Evolutionary conservation across 2,113 vertebrate species (phyloP).

Genomic region (Tetraodon nigroviridis): DNA sequence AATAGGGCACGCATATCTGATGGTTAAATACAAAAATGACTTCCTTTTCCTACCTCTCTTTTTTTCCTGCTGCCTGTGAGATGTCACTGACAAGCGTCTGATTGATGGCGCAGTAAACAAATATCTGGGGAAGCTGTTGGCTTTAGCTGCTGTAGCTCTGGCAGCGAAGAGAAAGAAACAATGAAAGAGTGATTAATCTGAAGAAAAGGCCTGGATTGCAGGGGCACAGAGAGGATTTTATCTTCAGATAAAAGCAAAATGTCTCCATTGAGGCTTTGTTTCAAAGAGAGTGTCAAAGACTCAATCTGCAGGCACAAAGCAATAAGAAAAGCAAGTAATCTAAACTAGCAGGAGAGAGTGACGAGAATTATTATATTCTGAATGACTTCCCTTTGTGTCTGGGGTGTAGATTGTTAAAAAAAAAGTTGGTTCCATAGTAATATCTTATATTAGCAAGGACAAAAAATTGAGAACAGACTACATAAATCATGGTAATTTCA

Average conservation of each 20-base stretch:
- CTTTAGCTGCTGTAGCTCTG: constrained; percentile 33
- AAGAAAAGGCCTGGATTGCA: constrained; percentile 3
- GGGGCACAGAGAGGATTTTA: constrained; percentile 28
- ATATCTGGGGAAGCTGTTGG: constrained; percentile 62
- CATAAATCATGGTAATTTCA: constrained; percentile 75
- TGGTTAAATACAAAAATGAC: constrained; percentile 41
- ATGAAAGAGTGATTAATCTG: constrained; percentile 40
- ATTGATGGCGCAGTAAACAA: constrained; percentile 70
- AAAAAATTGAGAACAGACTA: constrained; percentile 69
- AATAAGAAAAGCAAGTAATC: constrained; percentile 23
- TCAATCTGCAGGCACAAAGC: constrained; percentile 15
- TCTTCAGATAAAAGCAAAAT: constrained; percentile 40
- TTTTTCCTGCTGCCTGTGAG: constrained; percentile 41
- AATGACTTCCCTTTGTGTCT: constrained; percentile 28
- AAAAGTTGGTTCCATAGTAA: constrained; percentile 65
- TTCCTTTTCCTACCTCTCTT: constrained; percentile 13
- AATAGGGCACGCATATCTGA: constrained; percentile 45
- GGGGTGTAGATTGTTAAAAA: constrained; percentile 61
- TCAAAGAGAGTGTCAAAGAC: constrained; percentile 44
- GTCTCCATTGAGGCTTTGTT: constrained; percentile 30
- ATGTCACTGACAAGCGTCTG: constrained; percentile 53
- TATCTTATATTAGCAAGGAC: constrained; percentile 72
- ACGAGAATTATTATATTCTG: no score
- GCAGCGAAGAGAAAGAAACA: constrained; percentile 18
- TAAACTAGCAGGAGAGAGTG: constrained; percentile 31